phyloP scores from a whole-genome alignment of 2,113 vertebrate species.

The Ellobius talpinus region DNA sequence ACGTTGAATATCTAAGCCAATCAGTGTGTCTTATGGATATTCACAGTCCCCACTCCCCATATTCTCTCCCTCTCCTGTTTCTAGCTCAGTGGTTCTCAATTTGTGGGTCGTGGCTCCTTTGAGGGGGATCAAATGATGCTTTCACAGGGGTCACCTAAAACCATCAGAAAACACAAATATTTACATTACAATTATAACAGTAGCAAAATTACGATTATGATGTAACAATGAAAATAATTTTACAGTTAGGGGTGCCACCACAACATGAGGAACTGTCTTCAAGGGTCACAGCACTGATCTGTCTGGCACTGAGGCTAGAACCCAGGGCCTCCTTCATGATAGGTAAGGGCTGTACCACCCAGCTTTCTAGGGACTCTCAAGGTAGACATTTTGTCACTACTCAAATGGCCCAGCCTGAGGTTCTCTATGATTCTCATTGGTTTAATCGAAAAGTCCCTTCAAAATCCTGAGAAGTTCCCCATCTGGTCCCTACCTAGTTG shows the following conservation, averaged over 20 bases:
- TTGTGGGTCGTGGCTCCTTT: not conserved
- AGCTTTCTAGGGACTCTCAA: not conserved
- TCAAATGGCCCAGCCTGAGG: not conserved
- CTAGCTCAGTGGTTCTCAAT: not conserved
- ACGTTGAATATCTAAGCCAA: not conserved
- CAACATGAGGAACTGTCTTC: not conserved
- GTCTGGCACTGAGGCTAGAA: not conserved
- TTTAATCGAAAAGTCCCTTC: not conserved
- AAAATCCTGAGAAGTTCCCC: not conserved
- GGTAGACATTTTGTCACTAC: not conserved
- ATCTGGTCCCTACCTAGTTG: not conserved
- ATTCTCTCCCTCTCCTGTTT: not conserved
- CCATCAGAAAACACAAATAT: not conserved
- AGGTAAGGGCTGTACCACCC: not conserved
- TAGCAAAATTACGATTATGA: not conserved
- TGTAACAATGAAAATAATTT: not conserved
- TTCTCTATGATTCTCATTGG: not conserved
- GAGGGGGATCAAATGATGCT: not conserved
- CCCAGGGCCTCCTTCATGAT: not conserved
- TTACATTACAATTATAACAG: not conserved
- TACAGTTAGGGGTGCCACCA: not conserved
- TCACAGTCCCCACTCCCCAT: rapidly evolving
- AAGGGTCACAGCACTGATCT: not conserved
- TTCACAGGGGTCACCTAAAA: not conserved
- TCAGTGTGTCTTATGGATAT: not conserved